Conservation (phyloP, 2,888 invertebrate species). For the Lasiommata megera region DNA sequence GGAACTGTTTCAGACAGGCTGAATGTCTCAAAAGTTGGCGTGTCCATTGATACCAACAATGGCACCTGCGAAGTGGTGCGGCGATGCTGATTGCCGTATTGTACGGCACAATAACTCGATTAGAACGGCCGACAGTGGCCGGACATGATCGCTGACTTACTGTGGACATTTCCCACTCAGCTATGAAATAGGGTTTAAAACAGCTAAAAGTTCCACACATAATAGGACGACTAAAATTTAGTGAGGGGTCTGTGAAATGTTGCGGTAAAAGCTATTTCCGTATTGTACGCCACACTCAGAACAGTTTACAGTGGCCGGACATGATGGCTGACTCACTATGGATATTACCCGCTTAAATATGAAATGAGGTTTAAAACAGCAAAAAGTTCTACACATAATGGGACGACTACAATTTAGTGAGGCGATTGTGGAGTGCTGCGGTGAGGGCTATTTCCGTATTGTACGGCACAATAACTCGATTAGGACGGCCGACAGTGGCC, state of each 20-base stretch:
- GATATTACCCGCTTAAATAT: conserved; percentile 6
- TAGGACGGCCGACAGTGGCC: conserved; percentile 62
- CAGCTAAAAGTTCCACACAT: background rate
- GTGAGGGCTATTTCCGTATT: conserved; percentile 73
- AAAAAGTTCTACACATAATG: conserved; percentile 6
- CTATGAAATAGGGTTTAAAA: no score
- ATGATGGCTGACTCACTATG: conserved; percentile 19
- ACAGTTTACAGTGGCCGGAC: conserved; percentile 53
- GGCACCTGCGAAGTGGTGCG: conserved; percentile 52
- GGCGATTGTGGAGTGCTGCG: conserved; percentile 49
- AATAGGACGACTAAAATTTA: conserved; percentile 14
- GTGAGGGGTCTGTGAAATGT: conserved; percentile 45
- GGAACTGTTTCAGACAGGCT: background rate
- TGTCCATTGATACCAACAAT: conserved; percentile 20
- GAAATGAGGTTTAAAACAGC: background rate
- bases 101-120: conserved; percentile 79
- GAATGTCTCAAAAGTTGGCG: conserved; percentile 16
- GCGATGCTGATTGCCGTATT: conserved; percentile 74
- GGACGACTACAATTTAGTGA: conserved; percentile 13
- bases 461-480: conserved; percentile 79
- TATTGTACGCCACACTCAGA: conserved; percentile 78
- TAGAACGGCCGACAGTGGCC: conserved; percentile 62
- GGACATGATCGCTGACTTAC: conserved; percentile 29
- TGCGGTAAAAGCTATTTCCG: conserved; percentile 64
- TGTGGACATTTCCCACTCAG: conserved; percentile 17